A percentile compares a stretch with the other conserved stretches of the same genome.
phyloP scores from a whole-genome alignment of 30 jellyfish, hydroid and myxozoan species.

The Haliclystus octoradiatus region DNA sequence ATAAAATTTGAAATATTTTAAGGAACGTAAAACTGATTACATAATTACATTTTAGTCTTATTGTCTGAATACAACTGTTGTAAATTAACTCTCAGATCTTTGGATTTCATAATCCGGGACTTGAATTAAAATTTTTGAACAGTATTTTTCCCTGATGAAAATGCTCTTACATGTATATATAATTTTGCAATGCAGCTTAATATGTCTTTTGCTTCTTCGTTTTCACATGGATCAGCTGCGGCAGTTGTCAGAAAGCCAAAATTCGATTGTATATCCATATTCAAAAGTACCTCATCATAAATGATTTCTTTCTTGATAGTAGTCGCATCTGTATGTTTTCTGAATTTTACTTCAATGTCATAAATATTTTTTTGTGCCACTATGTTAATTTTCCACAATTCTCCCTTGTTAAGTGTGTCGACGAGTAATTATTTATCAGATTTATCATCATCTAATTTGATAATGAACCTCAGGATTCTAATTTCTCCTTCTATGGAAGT shows the following conservation, averaged over 20 bases:
- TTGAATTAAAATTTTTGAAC: slow-evolving; percentile 20
- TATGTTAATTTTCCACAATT: slow-evolving; percentile 11
- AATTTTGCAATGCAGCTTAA: slow-evolving; percentile 12
- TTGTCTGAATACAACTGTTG: slow-evolving; percentile 13
- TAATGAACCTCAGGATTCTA: slow-evolving; percentile 5
- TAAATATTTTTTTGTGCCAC: slow-evolving; percentile 1
- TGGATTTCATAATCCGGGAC: slow-evolving; percentile 5
- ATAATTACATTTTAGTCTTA: too few relatives aligned
- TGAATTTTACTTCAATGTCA: slow-evolving; percentile 8
- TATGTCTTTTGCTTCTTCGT: slow-evolving; percentile 22
- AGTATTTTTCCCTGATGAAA: slow-evolving; percentile 17
- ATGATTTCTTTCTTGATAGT: neutral
- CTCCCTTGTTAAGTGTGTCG: too few relatives aligned
- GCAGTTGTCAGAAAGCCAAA: neutral
- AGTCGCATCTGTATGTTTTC: slow-evolving; percentile 5
- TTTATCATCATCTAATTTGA: slow-evolving; percentile 3
- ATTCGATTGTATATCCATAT: neutral
- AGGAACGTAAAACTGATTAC: too few relatives aligned
- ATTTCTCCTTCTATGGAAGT: slow-evolving; percentile 3
- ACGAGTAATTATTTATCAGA: too few relatives aligned
- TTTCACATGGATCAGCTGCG: neutral
- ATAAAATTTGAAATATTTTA: too few relatives aligned
- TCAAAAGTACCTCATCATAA: neutral
- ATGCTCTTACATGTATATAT: slow-evolving; percentile 19
- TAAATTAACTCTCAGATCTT: slow-evolving; percentile 15